Evolutionary conservation across 2,888 invertebrate genomes (phyloP).

Genomic region (Macaria liturata): DNA sequence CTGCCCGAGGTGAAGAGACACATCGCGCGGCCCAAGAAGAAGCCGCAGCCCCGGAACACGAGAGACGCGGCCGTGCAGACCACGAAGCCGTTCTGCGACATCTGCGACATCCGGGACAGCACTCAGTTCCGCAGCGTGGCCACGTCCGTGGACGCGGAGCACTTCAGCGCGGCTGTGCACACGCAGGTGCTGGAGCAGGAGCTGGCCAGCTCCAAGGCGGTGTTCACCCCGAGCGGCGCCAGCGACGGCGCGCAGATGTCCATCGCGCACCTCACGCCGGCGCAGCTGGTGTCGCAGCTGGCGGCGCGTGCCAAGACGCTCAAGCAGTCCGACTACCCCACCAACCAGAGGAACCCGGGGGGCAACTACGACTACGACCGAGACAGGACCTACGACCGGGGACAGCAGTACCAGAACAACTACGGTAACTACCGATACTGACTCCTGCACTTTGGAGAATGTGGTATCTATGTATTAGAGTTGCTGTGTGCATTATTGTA

Average conservation of each 20-base stretch:
- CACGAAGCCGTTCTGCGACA: conserved; percentile 63
- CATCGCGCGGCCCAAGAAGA: conserved; percentile 60
- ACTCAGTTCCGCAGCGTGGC: conserved; percentile 45
- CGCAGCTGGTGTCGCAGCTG: conserved; percentile 73
- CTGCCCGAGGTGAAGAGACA: conserved; percentile 58
- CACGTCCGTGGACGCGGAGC: conserved; percentile 55
- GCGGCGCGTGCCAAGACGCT: conserved; percentile 75
- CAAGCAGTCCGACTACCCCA: conserved; percentile 55
- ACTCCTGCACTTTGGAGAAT: not conserved
- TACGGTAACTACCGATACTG: conserved; percentile 51
- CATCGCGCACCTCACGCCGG: conserved; percentile 74
- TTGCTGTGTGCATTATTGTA: no score
- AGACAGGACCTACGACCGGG: conserved; percentile 38
- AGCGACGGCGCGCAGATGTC: conserved; percentile 65
- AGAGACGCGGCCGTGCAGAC: conserved; percentile 72
- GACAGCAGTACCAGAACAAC: conserved; percentile 47
- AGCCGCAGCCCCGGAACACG: conserved; percentile 46
- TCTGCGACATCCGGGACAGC: conserved; percentile 68
- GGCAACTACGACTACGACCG: conserved; percentile 47
- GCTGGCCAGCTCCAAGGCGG: conserved; percentile 63
- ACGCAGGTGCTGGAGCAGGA: conserved; percentile 76
- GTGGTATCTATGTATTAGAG: no score
- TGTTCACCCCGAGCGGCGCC: conserved; percentile 66
- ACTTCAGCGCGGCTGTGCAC: conserved; percentile 61
- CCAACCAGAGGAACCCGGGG: conserved; percentile 47